These are phyloP conservation scores for Pomacea canaliculata DNA, from an alignment of 2,888 invertebrate genomes.

Conservation along the genomic window DNA sequence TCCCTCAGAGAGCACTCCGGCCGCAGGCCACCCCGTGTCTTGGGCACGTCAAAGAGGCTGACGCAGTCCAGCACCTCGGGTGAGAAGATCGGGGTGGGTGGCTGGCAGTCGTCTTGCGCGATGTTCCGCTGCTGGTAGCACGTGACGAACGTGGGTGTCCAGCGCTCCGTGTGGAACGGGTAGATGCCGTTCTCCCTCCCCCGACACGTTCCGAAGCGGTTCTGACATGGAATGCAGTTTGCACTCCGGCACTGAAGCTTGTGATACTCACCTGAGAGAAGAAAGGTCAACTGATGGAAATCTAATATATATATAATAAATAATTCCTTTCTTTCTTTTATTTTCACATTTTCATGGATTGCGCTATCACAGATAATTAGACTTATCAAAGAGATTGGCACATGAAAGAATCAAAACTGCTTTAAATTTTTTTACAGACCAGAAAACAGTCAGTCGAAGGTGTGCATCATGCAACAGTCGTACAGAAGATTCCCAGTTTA, in stretches of 20 bases:
- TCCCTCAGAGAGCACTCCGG: slow-evolving; percentile 39
- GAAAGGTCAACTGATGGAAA: neutral
- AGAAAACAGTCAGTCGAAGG: no score
- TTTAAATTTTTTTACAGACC: no score
- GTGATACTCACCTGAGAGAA: slow-evolving; percentile 41
- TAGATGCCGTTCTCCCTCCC: slow-evolving; percentile 43
- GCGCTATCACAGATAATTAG: no score
- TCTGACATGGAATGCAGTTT: slow-evolving; percentile 39
- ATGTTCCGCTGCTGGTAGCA: slow-evolving; percentile 45
- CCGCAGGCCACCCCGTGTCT: slow-evolving; percentile 38
- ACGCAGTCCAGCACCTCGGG: slow-evolving; percentile 41
- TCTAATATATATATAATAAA: neutral
- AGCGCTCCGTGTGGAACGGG: slow-evolving; percentile 35
- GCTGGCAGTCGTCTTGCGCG: slow-evolving; percentile 44
- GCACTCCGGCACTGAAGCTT: slow-evolving; percentile 33
- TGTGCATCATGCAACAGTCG: no score
- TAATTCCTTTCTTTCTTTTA: neutral
- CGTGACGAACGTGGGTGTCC: slow-evolving; percentile 43
- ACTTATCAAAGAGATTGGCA: no score
- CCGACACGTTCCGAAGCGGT: slow-evolving; percentile 38
- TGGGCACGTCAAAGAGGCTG: slow-evolving; percentile 41
- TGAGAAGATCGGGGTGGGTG: slow-evolving; percentile 43
- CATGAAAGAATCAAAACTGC: no score
- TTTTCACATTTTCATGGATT: neutral
- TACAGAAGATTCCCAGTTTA: no score